Percentiles rank a stretch among this genome's conserved stretches.
phyloP scores from a whole-genome alignment of 2,113 vertebrate species.

The Acrocephalus arundinaceus region DNA sequence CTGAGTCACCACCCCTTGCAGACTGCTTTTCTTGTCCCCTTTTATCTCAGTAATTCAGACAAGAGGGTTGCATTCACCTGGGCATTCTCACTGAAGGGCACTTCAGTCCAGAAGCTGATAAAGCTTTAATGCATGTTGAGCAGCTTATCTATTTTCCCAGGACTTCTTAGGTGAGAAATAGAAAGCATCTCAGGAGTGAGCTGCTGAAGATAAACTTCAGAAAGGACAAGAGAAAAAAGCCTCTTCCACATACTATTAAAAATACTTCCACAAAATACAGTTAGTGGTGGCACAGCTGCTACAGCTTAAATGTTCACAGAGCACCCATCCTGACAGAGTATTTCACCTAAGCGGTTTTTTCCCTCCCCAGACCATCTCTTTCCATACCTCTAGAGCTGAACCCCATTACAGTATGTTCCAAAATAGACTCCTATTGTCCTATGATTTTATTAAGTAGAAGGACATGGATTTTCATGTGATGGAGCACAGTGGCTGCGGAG shows the following conservation, averaged over 20 bases:
- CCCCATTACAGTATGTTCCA: background rate
- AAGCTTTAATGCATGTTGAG: slow-evolving; percentile 18
- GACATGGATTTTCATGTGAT: background rate
- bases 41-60: slow-evolving; percentile 38
- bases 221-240: background rate
- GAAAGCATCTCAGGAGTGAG: background rate
- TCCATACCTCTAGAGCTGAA: background rate
- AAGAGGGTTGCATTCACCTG: slow-evolving; percentile 18
- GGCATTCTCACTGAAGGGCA: slow-evolving; percentile 18
- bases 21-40: background rate
- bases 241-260: background rate
- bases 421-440: background rate
- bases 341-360: background rate
- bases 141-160: slow-evolving; percentile 46
- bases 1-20: background rate
- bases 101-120: slow-evolving; percentile 1
- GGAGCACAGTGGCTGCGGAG: background rate
- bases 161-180: background rate
- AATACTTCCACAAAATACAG: background rate
- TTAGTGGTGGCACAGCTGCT: background rate
- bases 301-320: background rate
- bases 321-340: background rate
- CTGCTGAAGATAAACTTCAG: background rate
- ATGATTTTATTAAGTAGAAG: background rate
- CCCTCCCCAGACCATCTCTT: background rate